A percentile compares a stretch with the other conserved stretches of the same genome.
Evolutionary conservation across 2,888 invertebrate genomes (phyloP).

Genomic region (Orthosia gracilis): DNA sequence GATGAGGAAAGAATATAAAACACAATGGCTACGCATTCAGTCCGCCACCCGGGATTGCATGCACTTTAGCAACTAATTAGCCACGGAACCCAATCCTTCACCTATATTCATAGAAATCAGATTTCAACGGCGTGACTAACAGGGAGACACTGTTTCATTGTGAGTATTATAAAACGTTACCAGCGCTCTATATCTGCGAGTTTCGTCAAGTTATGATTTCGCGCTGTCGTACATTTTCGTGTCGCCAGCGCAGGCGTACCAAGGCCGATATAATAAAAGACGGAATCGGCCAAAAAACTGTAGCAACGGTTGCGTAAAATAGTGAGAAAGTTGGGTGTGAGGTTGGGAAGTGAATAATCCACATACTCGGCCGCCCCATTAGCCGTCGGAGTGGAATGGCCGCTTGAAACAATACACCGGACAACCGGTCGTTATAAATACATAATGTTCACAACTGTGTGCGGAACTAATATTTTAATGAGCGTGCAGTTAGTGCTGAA

Average conservation of each 20-base stretch:
- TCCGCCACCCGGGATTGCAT: conserved; percentile 49
- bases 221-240: conserved; percentile 78
- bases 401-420: conserved; percentile 72
- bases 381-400: conserved; percentile 68
- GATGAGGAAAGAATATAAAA: conserved; percentile 51
- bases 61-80: conserved; percentile 54
- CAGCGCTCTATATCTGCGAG: conserved; percentile 68
- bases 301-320: conserved; percentile 81
- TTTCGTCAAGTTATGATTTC: conserved; percentile 83
- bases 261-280: conserved; percentile 82
- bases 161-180: conserved; percentile 70
- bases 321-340: conserved; percentile 82
- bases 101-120: conserved; percentile 63
- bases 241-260: conserved; percentile 78
- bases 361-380: conserved; percentile 68
- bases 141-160: conserved; percentile 69
- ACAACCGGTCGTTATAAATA: conserved; percentile 65
- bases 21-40: conserved; percentile 44
- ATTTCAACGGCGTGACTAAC: conserved; percentile 79
- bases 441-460: conserved; percentile 65
- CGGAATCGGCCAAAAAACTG: conserved; percentile 80
- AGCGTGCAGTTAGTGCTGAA: conserved; percentile 32
- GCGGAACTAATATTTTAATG: conserved; percentile 67
- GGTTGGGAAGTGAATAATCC: conserved; percentile 68
- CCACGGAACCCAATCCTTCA: conserved; percentile 65